These are phyloP conservation scores for Eubasilissa splendida DNA, from an alignment of 2,888 invertebrate genomes.

Conservation along the genomic window DNA sequence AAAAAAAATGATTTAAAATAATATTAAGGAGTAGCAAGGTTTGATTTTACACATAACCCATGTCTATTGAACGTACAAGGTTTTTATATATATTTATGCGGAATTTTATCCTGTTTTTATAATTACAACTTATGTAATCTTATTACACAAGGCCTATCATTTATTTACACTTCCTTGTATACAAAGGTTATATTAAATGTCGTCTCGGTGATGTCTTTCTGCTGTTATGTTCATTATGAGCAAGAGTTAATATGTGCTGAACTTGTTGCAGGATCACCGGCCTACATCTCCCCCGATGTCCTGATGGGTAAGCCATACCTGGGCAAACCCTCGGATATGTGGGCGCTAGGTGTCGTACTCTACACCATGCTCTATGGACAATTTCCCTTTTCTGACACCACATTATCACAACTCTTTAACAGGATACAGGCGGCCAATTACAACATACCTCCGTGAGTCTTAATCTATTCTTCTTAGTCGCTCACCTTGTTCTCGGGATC, in stretches of 20 bases:
- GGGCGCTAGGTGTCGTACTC: constrained; percentile 85
- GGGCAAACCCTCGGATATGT: constrained; percentile 88
- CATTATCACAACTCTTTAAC: constrained; percentile 80
- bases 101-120: no score
- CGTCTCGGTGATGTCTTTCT: no score
- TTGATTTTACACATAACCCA: no score
- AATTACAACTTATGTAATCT: no score
- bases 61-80: no score
- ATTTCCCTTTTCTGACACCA: constrained; percentile 86
- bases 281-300: constrained; percentile 87
- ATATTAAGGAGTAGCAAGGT: no score
- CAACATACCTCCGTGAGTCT: constrained; percentile 79
- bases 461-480: neutral
- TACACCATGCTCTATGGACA: constrained; percentile 87
- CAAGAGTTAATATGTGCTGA: neutral
- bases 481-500: neutral
- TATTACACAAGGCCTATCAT: no score
- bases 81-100: no score
- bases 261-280: constrained; percentile 75
- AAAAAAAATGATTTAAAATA: no score
- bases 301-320: constrained; percentile 83
- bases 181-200: no score
- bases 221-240: no score
- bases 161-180: no score
- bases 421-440: constrained; percentile 84